Base-by-base conservation (phyloP, 2,113 vertebrate species). In the Chionodraco myersi region DNA sequence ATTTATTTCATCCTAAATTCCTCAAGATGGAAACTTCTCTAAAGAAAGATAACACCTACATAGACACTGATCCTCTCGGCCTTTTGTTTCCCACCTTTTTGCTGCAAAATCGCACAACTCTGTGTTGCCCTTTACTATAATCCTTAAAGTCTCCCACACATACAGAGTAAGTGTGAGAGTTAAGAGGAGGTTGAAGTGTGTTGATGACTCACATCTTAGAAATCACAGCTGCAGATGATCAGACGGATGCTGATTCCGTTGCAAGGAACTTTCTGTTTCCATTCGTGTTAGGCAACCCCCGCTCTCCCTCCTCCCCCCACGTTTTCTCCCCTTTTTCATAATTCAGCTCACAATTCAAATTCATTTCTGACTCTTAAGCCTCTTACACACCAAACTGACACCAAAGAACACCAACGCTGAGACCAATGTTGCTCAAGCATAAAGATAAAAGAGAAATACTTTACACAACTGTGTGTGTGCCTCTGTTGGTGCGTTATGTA, bases 221-320 rank as follows among this genome's bases (percentile, higher is more conserved):
- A 90, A 92, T 86, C 83, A 86, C 89, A 89, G 87, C 89, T 93
- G 91, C 86, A 84, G 89, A 87, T 80, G 81, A 89, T 84, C 83
- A 64, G 72, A 74, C 66, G 72, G 80, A 90, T 84, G 84, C 72
- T 54, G 54, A 54, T 65, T 77, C 30, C 82, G 30, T 77, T 79
- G 73, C 78, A 72, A 75, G 82, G 56, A 69, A 74, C 79, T 90
- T 89, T 89, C 74, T 51, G 69, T 91, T 87, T 88, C 83, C 26
- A 61, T 83, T 47, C 56, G 10, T 3, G 0, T 80, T 58, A 36
- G 10, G 77, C 51, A 79, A 73, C 65, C 56, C 63, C 63, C 23
- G 16, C 47, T 73, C 54, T 26, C 69, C 57, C 62, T 41, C 66
- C 58, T 41, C 36, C 36, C 30, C 23, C 23, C 63, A 26, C 1